These are phyloP conservation scores for Caenorhabditis sp. DNA, from an alignment of 2,888 invertebrate genomes.

Conservation along the genomic window DNA sequence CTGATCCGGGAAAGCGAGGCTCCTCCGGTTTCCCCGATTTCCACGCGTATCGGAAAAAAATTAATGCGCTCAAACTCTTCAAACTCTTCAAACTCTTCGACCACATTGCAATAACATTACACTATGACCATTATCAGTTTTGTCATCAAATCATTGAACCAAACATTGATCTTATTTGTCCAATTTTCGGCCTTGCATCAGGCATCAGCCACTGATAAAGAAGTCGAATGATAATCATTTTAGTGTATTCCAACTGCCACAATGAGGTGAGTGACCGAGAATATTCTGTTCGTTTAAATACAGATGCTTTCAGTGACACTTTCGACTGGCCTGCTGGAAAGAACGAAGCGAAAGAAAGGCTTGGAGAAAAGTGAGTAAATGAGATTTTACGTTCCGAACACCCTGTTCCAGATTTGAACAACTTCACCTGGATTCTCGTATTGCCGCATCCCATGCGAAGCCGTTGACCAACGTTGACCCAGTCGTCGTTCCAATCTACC, in stretches of 20 bases:
- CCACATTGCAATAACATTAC: too few relatives aligned
- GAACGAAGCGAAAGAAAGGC: conserved; percentile 58
- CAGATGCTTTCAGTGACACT: conserved; percentile 18
- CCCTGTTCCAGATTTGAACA: conserved; percentile 20
- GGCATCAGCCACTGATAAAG: neutral
- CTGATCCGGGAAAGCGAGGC: conserved; percentile 27
- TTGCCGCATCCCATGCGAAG: conserved; percentile 57
- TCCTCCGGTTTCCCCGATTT: conserved; percentile 75
- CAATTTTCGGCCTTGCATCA: neutral
- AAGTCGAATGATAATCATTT: conserved; percentile 26
- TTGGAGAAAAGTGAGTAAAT: conserved; percentile 54
- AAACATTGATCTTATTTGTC: neutral
- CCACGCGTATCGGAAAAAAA: neutral
- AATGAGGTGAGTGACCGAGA: conserved; percentile 36
- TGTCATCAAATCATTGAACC: too few relatives aligned
- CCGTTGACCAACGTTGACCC: conserved; percentile 60
- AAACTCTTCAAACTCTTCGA: too few relatives aligned
- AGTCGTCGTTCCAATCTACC: conserved; percentile 67
- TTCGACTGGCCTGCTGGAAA: conserved; percentile 62
- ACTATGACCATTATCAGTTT: too few relatives aligned
- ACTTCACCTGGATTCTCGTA: conserved; percentile 45
- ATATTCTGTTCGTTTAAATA: too few relatives aligned
- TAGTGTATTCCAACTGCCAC: neutral
- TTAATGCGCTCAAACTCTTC: neutral
- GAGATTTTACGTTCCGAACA: conserved; percentile 27